A percentile compares a stretch with the other conserved stretches of the same genome.
Conservation (phyloP, 1,140 invertebrate species). For the Aphidius gifuensis region DNA sequence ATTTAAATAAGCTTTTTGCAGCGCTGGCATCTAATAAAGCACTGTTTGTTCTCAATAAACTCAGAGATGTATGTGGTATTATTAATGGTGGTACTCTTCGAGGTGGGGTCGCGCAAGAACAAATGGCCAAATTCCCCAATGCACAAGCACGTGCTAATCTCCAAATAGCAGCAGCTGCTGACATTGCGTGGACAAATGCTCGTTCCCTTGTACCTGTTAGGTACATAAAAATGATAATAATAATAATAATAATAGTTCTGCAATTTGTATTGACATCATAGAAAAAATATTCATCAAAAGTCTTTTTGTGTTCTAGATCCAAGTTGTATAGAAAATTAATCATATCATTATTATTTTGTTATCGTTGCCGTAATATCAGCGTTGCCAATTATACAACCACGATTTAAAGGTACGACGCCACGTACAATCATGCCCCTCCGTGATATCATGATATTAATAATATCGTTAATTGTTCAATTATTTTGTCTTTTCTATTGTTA, state of each 20-base stretch:
- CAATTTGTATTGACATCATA: not conserved
- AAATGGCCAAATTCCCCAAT: slow-evolving; percentile 61
- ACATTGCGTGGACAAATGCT: slow-evolving; percentile 72
- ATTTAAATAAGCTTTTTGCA: slow-evolving; percentile 62
- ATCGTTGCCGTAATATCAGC: too few relatives aligned
- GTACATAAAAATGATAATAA: slow-evolving; percentile 11
- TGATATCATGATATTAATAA: too few relatives aligned
- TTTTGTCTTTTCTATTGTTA: too few relatives aligned
- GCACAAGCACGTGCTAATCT: slow-evolving; percentile 70
- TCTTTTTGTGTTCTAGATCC: too few relatives aligned
- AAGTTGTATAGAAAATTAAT: too few relatives aligned
- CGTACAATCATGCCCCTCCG: too few relatives aligned
- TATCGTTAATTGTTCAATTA: too few relatives aligned
- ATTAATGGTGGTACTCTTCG: slow-evolving; percentile 51
- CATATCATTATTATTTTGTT: too few relatives aligned
- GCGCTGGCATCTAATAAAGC: slow-evolving; percentile 45
- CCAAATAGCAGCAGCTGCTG: slow-evolving; percentile 70
- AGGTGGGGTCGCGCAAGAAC: slow-evolving; percentile 64
- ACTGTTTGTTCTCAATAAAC: slow-evolving; percentile 37
- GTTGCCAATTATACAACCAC: too few relatives aligned
- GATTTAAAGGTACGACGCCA: too few relatives aligned
- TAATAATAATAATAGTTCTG: slow-evolving; percentile 15
- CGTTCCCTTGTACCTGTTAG: slow-evolving; percentile 70
- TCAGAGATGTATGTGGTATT: slow-evolving; percentile 45
- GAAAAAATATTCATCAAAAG: slow-evolving; percentile 4